Evolutionary conservation across 2,113 vertebrate species (phyloP), one percentile per base, ranked within the genome.

Genomic region (Dasyurus viverrinus): DNA sequence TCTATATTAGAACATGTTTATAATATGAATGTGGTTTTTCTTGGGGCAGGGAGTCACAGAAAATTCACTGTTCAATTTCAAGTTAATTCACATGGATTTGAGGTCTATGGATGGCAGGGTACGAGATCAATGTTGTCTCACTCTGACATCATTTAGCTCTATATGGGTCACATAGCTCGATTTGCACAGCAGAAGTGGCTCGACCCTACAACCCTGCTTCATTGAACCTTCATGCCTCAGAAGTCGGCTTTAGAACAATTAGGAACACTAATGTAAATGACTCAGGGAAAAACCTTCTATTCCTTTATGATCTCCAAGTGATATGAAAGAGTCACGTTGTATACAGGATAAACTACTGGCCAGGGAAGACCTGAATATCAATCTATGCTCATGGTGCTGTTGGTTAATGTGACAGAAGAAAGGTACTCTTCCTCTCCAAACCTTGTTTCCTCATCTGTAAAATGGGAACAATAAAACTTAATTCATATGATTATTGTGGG

Each of bases 191-290:
- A 27, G 9, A 57, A 57, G 26, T 57, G 26, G 2, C 26, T 57
- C 26, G 9, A 90, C 14, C 47, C 52, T 94, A 90, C 93, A 93
- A 93, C 57, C 95, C 27, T 53, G 0, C 8, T 84, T 60, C 93
- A 95, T 93, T 60, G 84, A 89, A 89, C 25, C 36, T 96, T 94
- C 94, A 76, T 94, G 48, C 52, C 95, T 95, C 92, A 95, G 94
- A 84, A 54, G 23, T 94, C 93, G 30, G 93, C 92, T 48, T 30
- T 93, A 52, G 0, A 93, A 93, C 94, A 36, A 68, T 68, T 68
- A 14, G 1, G 0, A 36, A 36, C 30, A 2, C 30, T 55, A 94
- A 57, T 92, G 9, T 94, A 96, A 96, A 93, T 84, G 94, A 90
- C 54, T 98, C 91, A 91, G 36, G 30, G 8, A 89, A 30, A 23